phyloP scores from a whole-genome alignment of 2,797 vertebrate genomes.

The Prionace glauca region DNA sequence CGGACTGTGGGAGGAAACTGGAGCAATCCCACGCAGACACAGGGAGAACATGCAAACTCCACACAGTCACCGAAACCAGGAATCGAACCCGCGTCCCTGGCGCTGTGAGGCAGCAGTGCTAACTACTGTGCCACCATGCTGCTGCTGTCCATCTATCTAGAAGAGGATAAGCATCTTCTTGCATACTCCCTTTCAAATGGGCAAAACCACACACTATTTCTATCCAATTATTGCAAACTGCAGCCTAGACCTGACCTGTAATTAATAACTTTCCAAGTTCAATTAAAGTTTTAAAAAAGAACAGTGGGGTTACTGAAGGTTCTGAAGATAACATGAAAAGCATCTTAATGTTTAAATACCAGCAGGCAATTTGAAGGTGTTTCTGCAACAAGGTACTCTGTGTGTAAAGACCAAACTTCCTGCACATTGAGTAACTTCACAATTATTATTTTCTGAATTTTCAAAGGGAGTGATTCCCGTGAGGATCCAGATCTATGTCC shows the following conservation, averaged over 20 bases:
- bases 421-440: not conserved
- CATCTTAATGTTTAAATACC: not conserved
- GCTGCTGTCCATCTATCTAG: too few species aligned
- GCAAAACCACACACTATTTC: not conserved
- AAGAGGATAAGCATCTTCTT: not conserved
- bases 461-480: not conserved
- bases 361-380: too few species aligned
- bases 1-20: too few species aligned
- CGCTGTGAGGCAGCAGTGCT: too few species aligned
- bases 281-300: not conserved
- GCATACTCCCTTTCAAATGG: not conserved
- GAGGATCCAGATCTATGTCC: not conserved
- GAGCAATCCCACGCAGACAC: too few species aligned
- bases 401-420: not conserved
- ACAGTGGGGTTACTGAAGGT: not conserved
- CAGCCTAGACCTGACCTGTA: not conserved
- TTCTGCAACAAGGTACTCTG: not conserved
- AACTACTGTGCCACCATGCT: too few species aligned
- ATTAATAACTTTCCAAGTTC: not conserved
- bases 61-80: too few species aligned
- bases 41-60: too few species aligned
- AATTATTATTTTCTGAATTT: not conserved
- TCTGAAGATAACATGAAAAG: not conserved
- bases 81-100: too few species aligned
- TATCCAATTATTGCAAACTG: not conserved